Evolutionary conservation across 2,888 invertebrate species (phyloP).

Genomic region (Rhamnusium bicolor): DNA sequence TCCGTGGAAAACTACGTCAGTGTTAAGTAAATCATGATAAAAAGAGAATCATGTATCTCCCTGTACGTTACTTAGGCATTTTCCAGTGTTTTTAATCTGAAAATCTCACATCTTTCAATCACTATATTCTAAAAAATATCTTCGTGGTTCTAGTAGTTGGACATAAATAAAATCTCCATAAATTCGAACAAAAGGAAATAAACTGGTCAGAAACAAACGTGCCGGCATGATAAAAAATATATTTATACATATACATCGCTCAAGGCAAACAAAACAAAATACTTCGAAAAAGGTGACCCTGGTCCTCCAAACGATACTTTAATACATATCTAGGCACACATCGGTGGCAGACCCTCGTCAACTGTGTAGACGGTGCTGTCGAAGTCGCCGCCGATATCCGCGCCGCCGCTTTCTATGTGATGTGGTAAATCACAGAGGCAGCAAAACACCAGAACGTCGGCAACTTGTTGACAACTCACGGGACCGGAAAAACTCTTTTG

Average conservation of each 20-base stretch:
- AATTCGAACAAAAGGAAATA: not conserved
- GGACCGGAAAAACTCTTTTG: conserved; percentile 20
- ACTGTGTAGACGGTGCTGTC: conserved; percentile 33
- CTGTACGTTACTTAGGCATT: no score
- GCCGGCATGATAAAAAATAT: not conserved
- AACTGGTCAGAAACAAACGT: not conserved
- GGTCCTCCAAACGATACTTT: not conserved
- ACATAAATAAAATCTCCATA: not conserved
- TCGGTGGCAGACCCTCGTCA: conserved; percentile 33
- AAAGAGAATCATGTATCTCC: no score
- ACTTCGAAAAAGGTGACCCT: not conserved
- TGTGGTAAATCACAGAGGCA: conserved; percentile 39
- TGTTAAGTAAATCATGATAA: no score
- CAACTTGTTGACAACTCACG: conserved; percentile 38
- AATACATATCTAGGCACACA: not conserved
- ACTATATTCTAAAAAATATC: not conserved
- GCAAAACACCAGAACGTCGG: conserved; percentile 33
- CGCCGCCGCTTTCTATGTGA: conserved; percentile 27
- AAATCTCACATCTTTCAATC: not conserved
- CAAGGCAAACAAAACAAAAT: not conserved
- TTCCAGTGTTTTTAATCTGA: not conserved
- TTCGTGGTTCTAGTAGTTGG: not conserved
- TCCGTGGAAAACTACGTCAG: no score
- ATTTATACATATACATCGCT: not conserved
- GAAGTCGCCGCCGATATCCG: conserved; percentile 24